A percentile compares a stretch with the other conserved stretches of the same genome.
Conservation (phyloP, 2,888 invertebrate genomes). For the Rhagium mordax region DNA sequence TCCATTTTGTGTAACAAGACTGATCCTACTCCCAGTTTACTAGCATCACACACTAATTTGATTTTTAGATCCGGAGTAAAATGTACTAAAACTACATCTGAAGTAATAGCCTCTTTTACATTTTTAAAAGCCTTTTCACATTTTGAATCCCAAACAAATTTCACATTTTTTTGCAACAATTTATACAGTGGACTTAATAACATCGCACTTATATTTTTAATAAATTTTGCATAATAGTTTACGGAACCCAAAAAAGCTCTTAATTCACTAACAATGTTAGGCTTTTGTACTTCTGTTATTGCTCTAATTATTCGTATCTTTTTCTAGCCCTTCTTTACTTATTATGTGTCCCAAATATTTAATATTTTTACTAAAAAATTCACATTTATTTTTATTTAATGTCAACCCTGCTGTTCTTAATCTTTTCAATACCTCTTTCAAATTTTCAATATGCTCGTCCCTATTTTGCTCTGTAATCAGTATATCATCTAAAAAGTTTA, state of each 20-base stretch:
- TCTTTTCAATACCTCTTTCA: conserved; percentile 5
- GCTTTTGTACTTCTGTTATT: background rate
- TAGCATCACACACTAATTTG: conserved; percentile 29
- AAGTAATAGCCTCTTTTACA: conserved; percentile 25
- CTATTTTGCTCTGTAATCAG: conserved; percentile 23
- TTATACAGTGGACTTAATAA: background rate
- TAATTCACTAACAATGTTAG: background rate
- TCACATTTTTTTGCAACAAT: conserved; percentile 23
- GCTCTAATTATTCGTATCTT: background rate
- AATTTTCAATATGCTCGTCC: conserved; percentile 24
- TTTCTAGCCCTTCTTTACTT: conserved; percentile 1
- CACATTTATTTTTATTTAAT: conserved; percentile 57
- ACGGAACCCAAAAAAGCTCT: conserved; percentile 13
- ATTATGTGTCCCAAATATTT: conserved; percentile 55
- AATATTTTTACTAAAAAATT: conserved; percentile 55
- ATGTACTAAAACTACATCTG: conserved; percentile 33
- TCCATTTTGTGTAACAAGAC: conserved; percentile 22
- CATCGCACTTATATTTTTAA: background rate
- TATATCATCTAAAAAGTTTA: conserved; percentile 35
- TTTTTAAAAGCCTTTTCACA: conserved; percentile 30
- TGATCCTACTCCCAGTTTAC: conserved; percentile 20
- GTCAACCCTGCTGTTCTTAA: conserved; percentile 47
- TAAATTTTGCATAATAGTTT: conserved; percentile 29
- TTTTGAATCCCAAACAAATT: conserved; percentile 24
- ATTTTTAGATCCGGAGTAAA: conserved; percentile 34